Evolutionary conservation across 1,140 invertebrate genomes (phyloP).

Genomic region (Sarcophaga peregrina): DNA sequence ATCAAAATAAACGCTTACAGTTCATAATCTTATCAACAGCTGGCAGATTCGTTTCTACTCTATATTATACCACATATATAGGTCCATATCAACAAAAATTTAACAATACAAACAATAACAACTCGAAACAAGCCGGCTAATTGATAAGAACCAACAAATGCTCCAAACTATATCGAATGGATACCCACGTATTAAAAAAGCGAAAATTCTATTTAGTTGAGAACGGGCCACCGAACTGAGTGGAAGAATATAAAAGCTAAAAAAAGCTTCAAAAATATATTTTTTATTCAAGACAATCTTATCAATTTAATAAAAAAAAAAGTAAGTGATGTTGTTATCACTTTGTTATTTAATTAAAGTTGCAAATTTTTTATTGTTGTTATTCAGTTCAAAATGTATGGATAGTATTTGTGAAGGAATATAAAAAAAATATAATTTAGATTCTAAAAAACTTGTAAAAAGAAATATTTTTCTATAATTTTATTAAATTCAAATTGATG

Average conservation of each 20-base stretch:
- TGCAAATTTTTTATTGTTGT: not conserved
- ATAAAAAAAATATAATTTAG: too few relatives aligned
- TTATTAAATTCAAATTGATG: too few relatives aligned
- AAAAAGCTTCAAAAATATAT: not conserved
- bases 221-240: not conserved
- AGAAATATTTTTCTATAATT: too few relatives aligned
- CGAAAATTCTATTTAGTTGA: not conserved
- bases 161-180: not conserved
- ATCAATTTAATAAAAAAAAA: not conserved
- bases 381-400: too few relatives aligned
- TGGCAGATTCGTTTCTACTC: not conserved
- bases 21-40: constrained; percentile 7
- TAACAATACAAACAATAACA: not conserved
- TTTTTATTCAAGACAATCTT: not conserved
- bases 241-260: not conserved
- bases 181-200: not conserved
- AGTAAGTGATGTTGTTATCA: not conserved
- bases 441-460: not conserved
- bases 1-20: not conserved
- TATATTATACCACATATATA: too few relatives aligned
- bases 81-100: not conserved
- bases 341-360: not conserved
- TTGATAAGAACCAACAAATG: constrained; percentile 5
- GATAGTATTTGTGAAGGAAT: too few relatives aligned
- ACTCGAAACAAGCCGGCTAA: constrained; percentile 2